These are phyloP conservation scores for Amyelois transitella DNA, from an alignment of 1,140 invertebrate species.

Conservation along the genomic window DNA sequence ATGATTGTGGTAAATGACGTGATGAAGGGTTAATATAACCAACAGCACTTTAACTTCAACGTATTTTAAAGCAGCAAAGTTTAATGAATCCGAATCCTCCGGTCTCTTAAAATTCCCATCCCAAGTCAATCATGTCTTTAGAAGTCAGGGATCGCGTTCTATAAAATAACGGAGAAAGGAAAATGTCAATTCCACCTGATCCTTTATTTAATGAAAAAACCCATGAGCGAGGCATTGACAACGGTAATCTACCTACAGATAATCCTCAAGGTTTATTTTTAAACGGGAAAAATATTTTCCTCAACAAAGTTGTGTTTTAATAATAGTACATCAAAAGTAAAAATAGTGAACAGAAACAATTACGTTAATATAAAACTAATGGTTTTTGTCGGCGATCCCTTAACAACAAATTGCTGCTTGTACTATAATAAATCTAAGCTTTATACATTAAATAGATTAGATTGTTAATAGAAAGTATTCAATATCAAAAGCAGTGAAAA, in stretches of 20 bases:
- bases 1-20: not conserved
- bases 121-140: not conserved
- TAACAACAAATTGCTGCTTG: no score
- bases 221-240: constrained; percentile 10
- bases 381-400: no score
- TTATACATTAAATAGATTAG: no score
- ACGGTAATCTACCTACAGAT: constrained; percentile 8
- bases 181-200: constrained; percentile 14
- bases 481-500: no score
- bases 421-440: no score
- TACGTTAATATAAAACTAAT: no score
- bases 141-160: not conserved
- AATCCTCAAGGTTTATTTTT: not conserved
- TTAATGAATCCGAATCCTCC: not conserved
- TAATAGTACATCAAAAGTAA: no score
- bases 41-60: not conserved
- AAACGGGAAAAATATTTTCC: no score
- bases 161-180: constrained; percentile 1
- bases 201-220: constrained; percentile 10
- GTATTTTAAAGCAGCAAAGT: not conserved
- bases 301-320: no score
- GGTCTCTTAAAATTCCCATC: not conserved
- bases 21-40: not conserved
- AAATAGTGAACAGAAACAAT: no score
- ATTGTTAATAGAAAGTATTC: no score